phyloP scores from a whole-genome alignment of 2,888 invertebrate species.

The Smittia aterrima region DNA sequence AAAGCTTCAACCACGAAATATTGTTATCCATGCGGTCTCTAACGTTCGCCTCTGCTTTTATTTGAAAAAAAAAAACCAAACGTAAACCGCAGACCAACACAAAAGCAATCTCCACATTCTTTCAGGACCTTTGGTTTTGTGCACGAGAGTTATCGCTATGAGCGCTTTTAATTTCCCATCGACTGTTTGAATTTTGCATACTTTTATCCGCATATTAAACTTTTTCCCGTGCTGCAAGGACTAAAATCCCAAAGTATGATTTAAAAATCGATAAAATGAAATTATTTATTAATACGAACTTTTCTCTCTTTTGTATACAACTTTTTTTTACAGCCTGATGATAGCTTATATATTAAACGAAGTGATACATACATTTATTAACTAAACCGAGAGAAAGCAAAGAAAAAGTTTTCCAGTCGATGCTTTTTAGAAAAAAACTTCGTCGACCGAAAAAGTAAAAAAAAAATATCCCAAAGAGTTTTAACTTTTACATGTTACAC shows the following conservation, averaged over 20 bases:
- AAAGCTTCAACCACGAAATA: background rate
- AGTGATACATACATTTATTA: constrained; percentile 42
- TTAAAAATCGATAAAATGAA: constrained; percentile 34
- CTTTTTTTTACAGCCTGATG: constrained; percentile 40
- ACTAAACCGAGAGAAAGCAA: background rate
- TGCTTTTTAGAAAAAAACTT: background rate
- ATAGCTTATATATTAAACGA: constrained; percentile 40
- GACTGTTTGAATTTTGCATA: background rate
- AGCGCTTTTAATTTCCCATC: constrained; percentile 4
- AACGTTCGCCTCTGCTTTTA: background rate
- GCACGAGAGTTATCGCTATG: background rate
- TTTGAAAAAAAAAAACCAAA: background rate
- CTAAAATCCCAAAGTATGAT: constrained; percentile 21
- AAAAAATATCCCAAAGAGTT: constrained; percentile 14
- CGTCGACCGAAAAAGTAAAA: background rate
- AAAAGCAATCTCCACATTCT: background rate
- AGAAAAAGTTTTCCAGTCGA: background rate
- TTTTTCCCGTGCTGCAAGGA: constrained; percentile 8
- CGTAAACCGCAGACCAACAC: background rate
- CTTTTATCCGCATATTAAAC: background rate
- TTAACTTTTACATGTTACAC: constrained; percentile 18
- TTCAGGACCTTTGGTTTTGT: background rate
- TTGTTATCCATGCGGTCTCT: background rate
- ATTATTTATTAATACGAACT: constrained; percentile 34
- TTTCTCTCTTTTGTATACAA: constrained; percentile 19